phyloP scores from a whole-genome alignment of 2,888 invertebrate species.

The Adelognathus sp. region DNA sequence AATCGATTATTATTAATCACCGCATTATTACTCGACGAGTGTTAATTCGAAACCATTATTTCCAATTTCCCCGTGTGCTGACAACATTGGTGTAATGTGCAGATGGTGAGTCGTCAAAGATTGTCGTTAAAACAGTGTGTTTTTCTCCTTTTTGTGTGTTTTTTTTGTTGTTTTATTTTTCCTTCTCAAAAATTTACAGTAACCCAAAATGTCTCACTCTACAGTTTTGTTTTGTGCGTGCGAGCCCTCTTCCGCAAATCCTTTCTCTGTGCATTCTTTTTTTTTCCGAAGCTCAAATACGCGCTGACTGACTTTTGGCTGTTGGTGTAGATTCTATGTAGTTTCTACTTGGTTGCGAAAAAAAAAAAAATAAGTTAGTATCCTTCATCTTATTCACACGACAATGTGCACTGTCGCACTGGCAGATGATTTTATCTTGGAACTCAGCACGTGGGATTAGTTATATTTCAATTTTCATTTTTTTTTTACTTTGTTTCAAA shows the following conservation, averaged over 20 bases:
- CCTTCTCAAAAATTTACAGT: conserved; percentile 34
- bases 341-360: not conserved
- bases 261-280: conserved; percentile 14
- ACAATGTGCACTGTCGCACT: not conserved
- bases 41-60: conserved; percentile 75
- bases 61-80: conserved; percentile 78
- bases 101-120: conserved; percentile 79
- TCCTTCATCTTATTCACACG: not conserved
- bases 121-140: conserved; percentile 68
- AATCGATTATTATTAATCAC: conserved; percentile 53
- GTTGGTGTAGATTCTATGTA: not conserved
- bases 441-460: conserved; percentile 55
- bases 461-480: not conserved
- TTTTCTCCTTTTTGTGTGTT: conserved; percentile 67
- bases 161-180: conserved; percentile 65
- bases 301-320: not conserved
- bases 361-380: no score
- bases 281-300: conserved; percentile 1
- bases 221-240: no score
- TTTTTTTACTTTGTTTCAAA: not conserved
- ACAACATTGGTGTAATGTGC: conserved; percentile 76
- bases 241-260: no score
- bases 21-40: conserved; percentile 63
- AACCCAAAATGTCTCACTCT: no score
- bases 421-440: conserved; percentile 25